phyloP scores from a whole-genome alignment of 1,140 invertebrate species.

The Drosophila truncata region DNA sequence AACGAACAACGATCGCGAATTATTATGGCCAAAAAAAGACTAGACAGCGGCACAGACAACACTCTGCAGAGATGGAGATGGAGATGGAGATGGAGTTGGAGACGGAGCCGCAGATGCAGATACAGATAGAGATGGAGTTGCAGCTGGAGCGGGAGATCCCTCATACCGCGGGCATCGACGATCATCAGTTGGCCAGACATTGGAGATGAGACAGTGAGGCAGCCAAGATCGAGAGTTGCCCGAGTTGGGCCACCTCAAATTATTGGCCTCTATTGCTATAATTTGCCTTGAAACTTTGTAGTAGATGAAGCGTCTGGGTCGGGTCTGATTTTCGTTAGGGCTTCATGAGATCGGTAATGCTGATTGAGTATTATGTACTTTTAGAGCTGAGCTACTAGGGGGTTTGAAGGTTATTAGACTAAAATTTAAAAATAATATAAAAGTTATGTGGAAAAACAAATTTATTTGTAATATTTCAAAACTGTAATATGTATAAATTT shows the following conservation, averaged over 20 bases:
- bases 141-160: conserved; percentile 21
- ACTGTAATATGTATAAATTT: not conserved
- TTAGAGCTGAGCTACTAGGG: not conserved
- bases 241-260: conserved; percentile 33
- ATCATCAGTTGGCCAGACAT: conserved; percentile 31
- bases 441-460: not conserved
- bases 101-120: not conserved
- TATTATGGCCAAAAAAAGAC: conserved; percentile 56
- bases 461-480: not conserved
- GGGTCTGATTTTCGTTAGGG: conserved; percentile 4
- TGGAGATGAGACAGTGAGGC: conserved; percentile 48
- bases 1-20: conserved; percentile 52
- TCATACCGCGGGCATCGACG: conserved; percentile 28
- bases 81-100: not conserved
- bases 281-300: conserved; percentile 26
- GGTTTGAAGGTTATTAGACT: not conserved
- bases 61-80: conserved; percentile 11
- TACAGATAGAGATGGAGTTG: conserved; percentile 23
- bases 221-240: conserved; percentile 18
- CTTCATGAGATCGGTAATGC: conserved; percentile 22
- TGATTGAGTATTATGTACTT: conserved; percentile 10
- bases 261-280: conserved; percentile 23
- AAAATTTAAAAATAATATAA: too few species aligned
- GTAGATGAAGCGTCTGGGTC: conserved; percentile 13
- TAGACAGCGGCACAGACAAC: conserved; percentile 38